A percentile compares a stretch with the other conserved stretches of the same genome.
Evolutionary conservation across 2,113 vertebrate genomes (phyloP).

Genomic region (Acanthochromis polyacanthus): DNA sequence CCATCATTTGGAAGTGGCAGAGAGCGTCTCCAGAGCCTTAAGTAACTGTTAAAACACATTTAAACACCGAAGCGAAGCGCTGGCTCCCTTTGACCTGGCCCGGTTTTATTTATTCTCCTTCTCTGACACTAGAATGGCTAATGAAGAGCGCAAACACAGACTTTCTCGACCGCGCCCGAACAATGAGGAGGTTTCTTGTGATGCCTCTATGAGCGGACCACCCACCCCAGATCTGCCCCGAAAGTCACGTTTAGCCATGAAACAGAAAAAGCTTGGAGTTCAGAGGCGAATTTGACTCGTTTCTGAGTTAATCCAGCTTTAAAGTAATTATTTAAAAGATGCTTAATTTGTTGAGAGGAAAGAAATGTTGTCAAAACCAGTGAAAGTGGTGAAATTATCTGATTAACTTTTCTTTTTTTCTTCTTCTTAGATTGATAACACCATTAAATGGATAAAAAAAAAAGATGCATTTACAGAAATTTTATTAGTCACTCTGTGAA

Average conservation of each 20-base stretch:
- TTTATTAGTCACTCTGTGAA: too few relatives aligned
- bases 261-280: background rate
- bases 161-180: conserved; percentile 54
- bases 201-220: conserved; percentile 65
- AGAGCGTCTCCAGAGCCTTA: conserved; percentile 59
- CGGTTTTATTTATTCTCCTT: conserved; percentile 74
- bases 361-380: too few relatives aligned
- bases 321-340: background rate
- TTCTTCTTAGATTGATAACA: background rate
- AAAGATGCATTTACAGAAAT: too few relatives aligned
- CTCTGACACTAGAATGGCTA: conserved; percentile 84
- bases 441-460: too few relatives aligned
- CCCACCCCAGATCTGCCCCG: conserved; percentile 60
- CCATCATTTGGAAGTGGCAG: conserved; percentile 74
- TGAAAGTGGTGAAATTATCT: accelerated
- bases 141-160: conserved; percentile 85
- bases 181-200: conserved; percentile 59
- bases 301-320: background rate
- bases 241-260: conserved; percentile 12
- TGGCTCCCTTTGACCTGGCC: conserved; percentile 77
- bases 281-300: background rate
- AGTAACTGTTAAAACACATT: conserved; percentile 85
- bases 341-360: background rate
- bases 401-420: too few relatives aligned
- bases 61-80: conserved; percentile 69